These are phyloP conservation scores for Petromus typicus DNA, from an alignment of 2,113 vertebrate genomes.

Conservation along the genomic window DNA sequence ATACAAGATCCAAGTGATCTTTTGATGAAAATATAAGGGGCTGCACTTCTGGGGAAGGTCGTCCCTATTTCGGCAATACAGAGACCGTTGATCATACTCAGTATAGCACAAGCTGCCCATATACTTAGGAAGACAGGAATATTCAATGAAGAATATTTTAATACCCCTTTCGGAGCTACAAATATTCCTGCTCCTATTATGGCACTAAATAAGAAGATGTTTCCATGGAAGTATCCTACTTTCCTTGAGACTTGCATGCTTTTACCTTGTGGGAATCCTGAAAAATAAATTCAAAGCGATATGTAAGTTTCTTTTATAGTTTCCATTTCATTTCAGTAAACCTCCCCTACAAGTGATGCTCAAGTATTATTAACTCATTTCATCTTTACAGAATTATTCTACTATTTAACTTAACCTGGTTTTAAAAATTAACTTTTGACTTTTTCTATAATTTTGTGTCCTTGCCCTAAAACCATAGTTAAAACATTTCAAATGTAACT, in stretches of 20 bases:
- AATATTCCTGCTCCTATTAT: slow-evolving; percentile 86
- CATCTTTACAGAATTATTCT: background rate
- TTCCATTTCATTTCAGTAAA: background rate
- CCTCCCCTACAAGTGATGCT: background rate
- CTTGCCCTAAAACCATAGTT: background rate
- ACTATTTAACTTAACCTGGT: background rate
- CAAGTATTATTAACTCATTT: background rate
- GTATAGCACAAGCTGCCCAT: slow-evolving; percentile 78
- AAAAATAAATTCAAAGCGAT: background rate
- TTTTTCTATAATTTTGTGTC: background rate
- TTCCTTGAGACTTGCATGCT: slow-evolving; percentile 78
- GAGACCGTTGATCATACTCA: slow-evolving; percentile 83
- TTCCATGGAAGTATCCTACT: slow-evolving; percentile 85
- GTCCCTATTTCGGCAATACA: slow-evolving; percentile 83
- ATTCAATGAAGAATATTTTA: slow-evolving; percentile 84
- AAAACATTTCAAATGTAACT: background rate
- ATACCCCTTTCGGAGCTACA: slow-evolving; percentile 83
- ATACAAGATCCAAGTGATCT: slow-evolving; percentile 81
- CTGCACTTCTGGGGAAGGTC: slow-evolving; percentile 80
- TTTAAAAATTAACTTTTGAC: background rate
- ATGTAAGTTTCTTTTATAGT: background rate
- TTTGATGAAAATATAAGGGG: slow-evolving; percentile 85
- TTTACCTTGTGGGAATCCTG: background rate
- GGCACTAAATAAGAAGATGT: slow-evolving; percentile 84
- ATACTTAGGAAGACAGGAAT: slow-evolving; percentile 74